These are phyloP conservation scores for Torymus aiolomorphi DNA, from an alignment of 2,888 invertebrate genomes.

Conservation along the genomic window DNA sequence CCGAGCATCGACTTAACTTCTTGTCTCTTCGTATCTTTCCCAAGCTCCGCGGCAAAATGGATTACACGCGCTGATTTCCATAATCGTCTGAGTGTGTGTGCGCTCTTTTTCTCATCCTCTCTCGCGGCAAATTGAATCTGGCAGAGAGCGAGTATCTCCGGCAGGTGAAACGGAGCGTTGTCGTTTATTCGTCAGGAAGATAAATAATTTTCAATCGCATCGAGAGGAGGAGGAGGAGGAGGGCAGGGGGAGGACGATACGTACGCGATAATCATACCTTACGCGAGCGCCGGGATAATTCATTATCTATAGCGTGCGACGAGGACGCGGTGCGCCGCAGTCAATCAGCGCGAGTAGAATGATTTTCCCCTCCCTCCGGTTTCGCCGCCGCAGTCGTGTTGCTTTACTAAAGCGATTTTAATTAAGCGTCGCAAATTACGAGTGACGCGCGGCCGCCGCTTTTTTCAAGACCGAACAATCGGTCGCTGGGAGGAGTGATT, in stretches of 20 bases:
- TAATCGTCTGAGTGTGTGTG: background rate
- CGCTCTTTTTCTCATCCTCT: background rate
- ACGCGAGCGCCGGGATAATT: slow-evolving; percentile 30
- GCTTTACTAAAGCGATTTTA: slow-evolving; percentile 30
- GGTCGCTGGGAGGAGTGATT: slow-evolving; percentile 6
- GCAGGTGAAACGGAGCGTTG: background rate
- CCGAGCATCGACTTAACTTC: background rate
- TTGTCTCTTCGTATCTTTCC: slow-evolving; percentile 1
- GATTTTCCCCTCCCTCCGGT: no score
- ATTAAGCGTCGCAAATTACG: slow-evolving; percentile 42
- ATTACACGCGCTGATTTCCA: slow-evolving; percentile 25
- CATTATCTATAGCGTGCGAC: slow-evolving; percentile 26
- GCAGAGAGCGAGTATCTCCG: background rate
- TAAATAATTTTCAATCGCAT: slow-evolving; percentile 46
- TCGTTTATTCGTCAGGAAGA: slow-evolving; percentile 23
- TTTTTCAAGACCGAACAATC: slow-evolving; percentile 12
- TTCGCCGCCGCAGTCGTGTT: slow-evolving; percentile 3
- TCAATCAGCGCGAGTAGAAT: slow-evolving; percentile 8
- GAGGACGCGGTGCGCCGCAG: background rate
- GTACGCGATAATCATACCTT: slow-evolving; percentile 42
- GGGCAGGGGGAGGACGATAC: no score
- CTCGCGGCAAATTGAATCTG: slow-evolving; percentile 27
- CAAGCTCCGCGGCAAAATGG: slow-evolving; percentile 9
- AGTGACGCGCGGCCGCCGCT: background rate
- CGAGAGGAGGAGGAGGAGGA: background rate